Base-by-base conservation (phyloP, 2,797 vertebrate species). In the Xiphorhynchus erythropygius region DNA sequence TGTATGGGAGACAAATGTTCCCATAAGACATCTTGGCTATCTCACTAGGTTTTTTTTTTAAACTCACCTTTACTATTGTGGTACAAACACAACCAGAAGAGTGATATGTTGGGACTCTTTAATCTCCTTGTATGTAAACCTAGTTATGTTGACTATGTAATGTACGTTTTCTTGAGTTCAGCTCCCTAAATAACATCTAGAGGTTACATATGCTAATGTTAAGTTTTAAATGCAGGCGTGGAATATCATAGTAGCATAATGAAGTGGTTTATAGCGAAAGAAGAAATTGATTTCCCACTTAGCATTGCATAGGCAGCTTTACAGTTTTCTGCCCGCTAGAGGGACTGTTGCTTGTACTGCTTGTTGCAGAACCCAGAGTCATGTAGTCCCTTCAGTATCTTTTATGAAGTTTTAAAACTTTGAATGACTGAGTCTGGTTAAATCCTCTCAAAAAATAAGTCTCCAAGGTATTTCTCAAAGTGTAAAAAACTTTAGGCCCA, bases 331-430 rank as follows among this genome's bases (percentile, higher is more conserved):
- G 59, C 49, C 97, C 96, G 1, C 95, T 93, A 97, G 97, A 69
- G 95, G 97, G 96, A 97, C 93, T 85, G 62, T 47, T 95, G 84
- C 60, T 82, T 79, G 28, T 42, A 6, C 24, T 60, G 16, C 69
- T 68, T 4, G 0, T 15, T 73, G 67, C 42, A 73, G 71, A 94
- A 32, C 46, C 7, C 44, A 22, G 33, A 30, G 67, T 44, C 14
- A 9, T 24, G 53, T 63, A 59, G 13, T 63, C 59, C 55, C 57
- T 85, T 71, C 46, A 46, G 37, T 70, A 37, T 57, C 57, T 96
- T 65, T 78, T 64, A 65, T 21, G 30, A 69, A 91, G 68, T 81
- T 93, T 93, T 69, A 87, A 84, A 94, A 74, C 23, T 77, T 75
- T 90, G 62, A 84, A 32, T 39, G 62, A 83, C 44, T 74, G 65